phyloP scores from a whole-genome alignment of 2,113 vertebrate species.

The Astatotilapia flaviijosephi region DNA sequence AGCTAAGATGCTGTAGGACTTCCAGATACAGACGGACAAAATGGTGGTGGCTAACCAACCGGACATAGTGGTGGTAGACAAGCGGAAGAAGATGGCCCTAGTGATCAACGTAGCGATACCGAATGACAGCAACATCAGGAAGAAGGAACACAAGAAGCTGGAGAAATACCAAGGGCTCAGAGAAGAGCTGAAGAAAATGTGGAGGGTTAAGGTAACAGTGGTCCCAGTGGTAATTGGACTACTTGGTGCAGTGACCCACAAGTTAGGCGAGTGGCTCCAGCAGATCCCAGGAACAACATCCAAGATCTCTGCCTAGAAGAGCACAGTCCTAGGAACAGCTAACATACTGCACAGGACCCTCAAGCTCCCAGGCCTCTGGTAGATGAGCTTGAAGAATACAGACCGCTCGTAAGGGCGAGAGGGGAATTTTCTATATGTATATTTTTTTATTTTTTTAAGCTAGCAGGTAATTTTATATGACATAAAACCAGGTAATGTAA shows the following conservation, averaged over 20 bases:
- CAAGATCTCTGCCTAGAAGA: not conserved
- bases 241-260: not conserved
- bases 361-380: not conserved
- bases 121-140: not conserved
- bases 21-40: not conserved
- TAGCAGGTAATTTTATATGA: not conserved
- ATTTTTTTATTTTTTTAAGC: not conserved
- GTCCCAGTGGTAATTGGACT: not conserved
- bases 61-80: not conserved
- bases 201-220: not conserved
- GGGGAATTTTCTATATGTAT: not conserved
- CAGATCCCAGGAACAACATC: not conserved
- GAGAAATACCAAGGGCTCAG: not conserved
- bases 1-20: not conserved
- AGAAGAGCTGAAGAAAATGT: not conserved
- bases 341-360: not conserved
- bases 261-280: not conserved
- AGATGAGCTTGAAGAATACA: not conserved
- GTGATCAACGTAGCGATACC: not conserved
- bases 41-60: not conserved
- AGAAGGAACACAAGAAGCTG: not conserved
- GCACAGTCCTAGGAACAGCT: not conserved
- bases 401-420: not conserved
- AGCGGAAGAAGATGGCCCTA: not conserved
- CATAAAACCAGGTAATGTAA: not conserved